Percentiles rank a stretch among this genome's conserved stretches.
phyloP scores from a whole-genome alignment of 2,888 invertebrate species.

The Apoderus coryli region DNA sequence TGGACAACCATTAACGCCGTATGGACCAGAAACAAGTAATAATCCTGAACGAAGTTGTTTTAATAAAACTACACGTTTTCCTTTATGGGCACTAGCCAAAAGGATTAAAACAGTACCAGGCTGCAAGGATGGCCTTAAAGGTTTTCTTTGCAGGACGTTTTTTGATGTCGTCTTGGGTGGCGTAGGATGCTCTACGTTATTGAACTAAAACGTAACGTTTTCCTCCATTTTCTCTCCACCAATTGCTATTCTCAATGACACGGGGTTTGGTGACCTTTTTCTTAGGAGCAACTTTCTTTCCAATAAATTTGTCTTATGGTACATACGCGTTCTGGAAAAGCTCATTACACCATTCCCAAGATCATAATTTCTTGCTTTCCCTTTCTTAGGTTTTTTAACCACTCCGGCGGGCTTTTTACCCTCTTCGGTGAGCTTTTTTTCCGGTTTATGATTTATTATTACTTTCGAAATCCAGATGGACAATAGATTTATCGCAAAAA shows the following conservation, averaged over 20 bases:
- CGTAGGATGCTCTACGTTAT: constrained; percentile 65
- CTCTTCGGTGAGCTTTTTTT: constrained; percentile 18
- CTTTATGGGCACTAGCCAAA: constrained; percentile 89
- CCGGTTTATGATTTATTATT: too few species aligned
- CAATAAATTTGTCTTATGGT: constrained; percentile 66
- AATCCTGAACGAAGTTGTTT: constrained; percentile 78
- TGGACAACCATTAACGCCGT: constrained; percentile 87
- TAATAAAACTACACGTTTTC: constrained; percentile 90
- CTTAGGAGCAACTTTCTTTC: constrained; percentile 55
- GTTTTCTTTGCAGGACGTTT: constrained; percentile 57
- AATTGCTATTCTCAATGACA: constrained; percentile 69
- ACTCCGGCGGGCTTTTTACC: constrained; percentile 12
- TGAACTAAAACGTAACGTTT: constrained; percentile 69
- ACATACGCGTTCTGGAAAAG: constrained; percentile 71
- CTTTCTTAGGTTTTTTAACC: constrained; percentile 1
- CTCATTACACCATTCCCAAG: constrained; percentile 69
- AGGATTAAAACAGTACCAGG: constrained; percentile 90
- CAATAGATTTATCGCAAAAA: too few species aligned
- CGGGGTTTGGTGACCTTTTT: constrained; percentile 56
- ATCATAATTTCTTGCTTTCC: constrained; percentile 70
- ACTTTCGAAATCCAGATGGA: too few species aligned
- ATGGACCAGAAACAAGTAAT: constrained; percentile 87
- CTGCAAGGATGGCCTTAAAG: constrained; percentile 60
- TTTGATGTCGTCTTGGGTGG: constrained; percentile 62
- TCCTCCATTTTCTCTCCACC: constrained; percentile 93